Percentiles rank a stretch among this genome's conserved stretches.
Evolutionary conservation across 2,113 vertebrate genomes (phyloP).

Genomic region (Aspiorhynchus laticeps): DNA sequence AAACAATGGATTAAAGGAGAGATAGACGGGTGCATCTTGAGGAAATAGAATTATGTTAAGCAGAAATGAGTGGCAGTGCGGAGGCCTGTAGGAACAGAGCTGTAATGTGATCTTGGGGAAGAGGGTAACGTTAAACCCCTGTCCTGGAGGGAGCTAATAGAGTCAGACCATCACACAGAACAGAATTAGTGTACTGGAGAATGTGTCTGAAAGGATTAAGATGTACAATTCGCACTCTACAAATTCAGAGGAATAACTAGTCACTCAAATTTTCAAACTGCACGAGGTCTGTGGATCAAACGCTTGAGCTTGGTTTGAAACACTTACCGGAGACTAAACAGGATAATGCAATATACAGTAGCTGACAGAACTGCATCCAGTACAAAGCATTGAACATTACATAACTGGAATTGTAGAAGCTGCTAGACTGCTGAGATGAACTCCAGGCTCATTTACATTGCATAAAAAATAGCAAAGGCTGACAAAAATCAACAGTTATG

Average conservation of each 20-base stretch:
- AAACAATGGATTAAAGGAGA: neutral
- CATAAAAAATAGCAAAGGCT: neutral
- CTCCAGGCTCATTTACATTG: neutral
- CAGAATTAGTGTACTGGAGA: neutral
- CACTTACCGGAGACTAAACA: neutral
- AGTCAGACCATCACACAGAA: constrained; percentile 17
- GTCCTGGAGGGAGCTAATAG: neutral
- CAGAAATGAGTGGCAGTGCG: neutral
- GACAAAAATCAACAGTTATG: neutral
- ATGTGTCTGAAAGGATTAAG: constrained; percentile 13
- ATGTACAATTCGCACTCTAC: neutral
- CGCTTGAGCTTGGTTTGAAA: neutral
- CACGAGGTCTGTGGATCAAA: neutral
- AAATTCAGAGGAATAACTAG: neutral
- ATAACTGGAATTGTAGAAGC: neutral
- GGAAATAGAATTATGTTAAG: neutral
- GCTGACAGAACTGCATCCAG: neutral
- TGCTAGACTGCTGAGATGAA: neutral
- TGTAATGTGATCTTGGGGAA: constrained; percentile 16
- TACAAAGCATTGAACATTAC: neutral
- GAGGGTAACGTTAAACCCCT: neutral
- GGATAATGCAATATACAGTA: neutral
- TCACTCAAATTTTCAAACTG: neutral
- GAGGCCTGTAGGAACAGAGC: neutral
- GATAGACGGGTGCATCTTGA: neutral